These are phyloP conservation scores for Anguilla japonica DNA, from an alignment of 2,113 vertebrate species.

Conservation along the genomic window DNA sequence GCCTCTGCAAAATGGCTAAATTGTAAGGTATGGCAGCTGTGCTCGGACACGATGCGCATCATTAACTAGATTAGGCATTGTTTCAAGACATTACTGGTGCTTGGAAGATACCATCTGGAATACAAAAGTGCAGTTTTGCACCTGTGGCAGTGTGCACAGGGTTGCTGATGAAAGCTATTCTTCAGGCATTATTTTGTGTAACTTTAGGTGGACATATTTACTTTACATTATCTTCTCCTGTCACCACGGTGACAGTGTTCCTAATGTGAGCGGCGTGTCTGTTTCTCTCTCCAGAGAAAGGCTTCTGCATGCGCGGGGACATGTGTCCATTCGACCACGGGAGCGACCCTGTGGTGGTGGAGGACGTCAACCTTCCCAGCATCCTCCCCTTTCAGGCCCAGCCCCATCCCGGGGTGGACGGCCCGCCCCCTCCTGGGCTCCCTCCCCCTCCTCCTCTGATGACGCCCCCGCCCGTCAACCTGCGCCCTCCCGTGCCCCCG, in stretches of 20 bases:
- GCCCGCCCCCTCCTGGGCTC: conserved; percentile 85
- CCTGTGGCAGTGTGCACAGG: background rate
- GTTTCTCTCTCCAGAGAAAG: conserved; percentile 81
- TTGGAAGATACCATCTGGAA: background rate
- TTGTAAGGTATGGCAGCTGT: too few relatives aligned
- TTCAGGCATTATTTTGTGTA: too few relatives aligned
- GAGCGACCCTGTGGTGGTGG: conserved; percentile 95
- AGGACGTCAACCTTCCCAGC: conserved; percentile 94
- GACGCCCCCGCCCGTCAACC: conserved; percentile 88
- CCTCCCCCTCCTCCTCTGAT: conserved; percentile 87
- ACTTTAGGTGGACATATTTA: too few relatives aligned
- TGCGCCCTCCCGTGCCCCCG: conserved; percentile 88
- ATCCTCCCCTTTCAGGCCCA: conserved; percentile 93
- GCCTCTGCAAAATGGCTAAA: too few relatives aligned
- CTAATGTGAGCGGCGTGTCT: background rate
- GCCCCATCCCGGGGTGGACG: conserved; percentile 85
- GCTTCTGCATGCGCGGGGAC: conserved; percentile 97
- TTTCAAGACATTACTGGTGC: too few relatives aligned
- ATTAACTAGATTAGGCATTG: too few relatives aligned
- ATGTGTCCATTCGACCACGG: conserved; percentile 98
- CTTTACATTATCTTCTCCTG: too few relatives aligned
- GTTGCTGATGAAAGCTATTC: background rate
- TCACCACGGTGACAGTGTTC: too few relatives aligned
- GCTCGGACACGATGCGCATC: too few relatives aligned
- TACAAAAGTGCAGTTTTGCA: background rate